Evolutionary conservation across 2,888 invertebrate species (phyloP), one percentile per base, ranked within the genome.

Genomic region (Agonopterix subpropinquella): DNA sequence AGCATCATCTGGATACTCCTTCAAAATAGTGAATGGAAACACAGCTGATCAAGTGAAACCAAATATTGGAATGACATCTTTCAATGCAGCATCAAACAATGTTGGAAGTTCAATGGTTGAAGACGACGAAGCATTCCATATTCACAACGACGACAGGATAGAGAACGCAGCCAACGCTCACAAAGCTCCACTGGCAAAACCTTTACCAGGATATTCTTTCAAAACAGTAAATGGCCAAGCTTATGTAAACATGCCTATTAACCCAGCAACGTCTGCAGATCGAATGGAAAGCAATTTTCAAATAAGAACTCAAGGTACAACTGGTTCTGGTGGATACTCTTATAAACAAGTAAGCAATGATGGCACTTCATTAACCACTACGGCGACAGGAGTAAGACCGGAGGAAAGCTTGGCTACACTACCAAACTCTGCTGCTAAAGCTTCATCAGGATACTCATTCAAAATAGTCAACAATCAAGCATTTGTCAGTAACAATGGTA

Each of bases 331-430:
- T 10, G n/a, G 47, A 7, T 58, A 49, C 48, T 48, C 53, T 4
- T 57, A 56, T 42, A 55, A 58, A 44, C 49, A 53, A 13, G 44
- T 57, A 1, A 50, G 56, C 36, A 48, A 48, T 28, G 55, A 56
- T 39, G 58, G 57, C 10, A 46, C 53, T n/a, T 45, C 52, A 7
- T 53, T 50, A 4, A 53, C 48, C 15, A 54, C 49, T 36, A 35
- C 45, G 10, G 41, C 41, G 7, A 28, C 28, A 28, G 28, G 28
- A 28, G 28, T 28, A 28, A 28, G 7, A 28, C 28, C 28, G 28
- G 28, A 28, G 4, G 28, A 28, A 28, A 28, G 28, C 7, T 28
- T 28, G 28, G 28, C 4, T 28, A 28, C 28, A 5, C 28, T 4
- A 28, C 28, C 28, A 5, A 28, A 28, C 28, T 28, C 28, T 28